Evolutionary conservation across 2,888 invertebrate genomes (phyloP).

Genomic region (Acanthosepion pharaonis): DNA sequence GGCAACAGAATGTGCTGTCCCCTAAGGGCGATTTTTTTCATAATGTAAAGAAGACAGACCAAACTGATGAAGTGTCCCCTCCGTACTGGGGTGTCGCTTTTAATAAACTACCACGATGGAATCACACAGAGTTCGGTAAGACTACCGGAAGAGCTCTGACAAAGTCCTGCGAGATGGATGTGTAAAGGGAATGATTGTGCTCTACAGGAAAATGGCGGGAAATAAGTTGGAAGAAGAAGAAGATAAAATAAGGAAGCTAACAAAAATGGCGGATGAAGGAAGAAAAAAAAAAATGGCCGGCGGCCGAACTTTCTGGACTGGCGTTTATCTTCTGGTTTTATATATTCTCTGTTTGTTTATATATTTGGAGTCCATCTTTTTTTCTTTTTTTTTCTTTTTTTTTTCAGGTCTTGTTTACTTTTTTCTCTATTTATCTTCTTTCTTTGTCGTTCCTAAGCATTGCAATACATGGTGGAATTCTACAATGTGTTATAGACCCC

Average conservation of each 20-base stretch:
- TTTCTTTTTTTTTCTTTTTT: no score
- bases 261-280: not conserved
- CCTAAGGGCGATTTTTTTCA: not conserved
- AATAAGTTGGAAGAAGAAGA: not conserved
- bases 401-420: no score
- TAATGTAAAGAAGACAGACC: slow-evolving; percentile 6
- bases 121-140: not conserved
- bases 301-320: not conserved
- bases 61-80: slow-evolving; percentile 24
- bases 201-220: not conserved
- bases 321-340: not conserved
- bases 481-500: not conserved
- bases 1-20: not conserved
- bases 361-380: no score
- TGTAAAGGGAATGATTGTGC: not conserved
- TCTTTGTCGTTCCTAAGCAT: not conserved
- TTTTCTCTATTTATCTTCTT: not conserved
- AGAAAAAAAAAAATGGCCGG: not conserved
- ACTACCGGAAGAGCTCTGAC: slow-evolving; percentile 7
- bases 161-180: not conserved
- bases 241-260: not conserved
- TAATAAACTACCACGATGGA: slow-evolving; percentile 7
- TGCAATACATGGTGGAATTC: not conserved
- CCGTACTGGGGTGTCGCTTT: slow-evolving; percentile 2
- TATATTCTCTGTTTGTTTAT: no score